These are phyloP conservation scores for Elgaria multicarinata DNA, from an alignment of 2,113 vertebrate species.

Conservation along the genomic window DNA sequence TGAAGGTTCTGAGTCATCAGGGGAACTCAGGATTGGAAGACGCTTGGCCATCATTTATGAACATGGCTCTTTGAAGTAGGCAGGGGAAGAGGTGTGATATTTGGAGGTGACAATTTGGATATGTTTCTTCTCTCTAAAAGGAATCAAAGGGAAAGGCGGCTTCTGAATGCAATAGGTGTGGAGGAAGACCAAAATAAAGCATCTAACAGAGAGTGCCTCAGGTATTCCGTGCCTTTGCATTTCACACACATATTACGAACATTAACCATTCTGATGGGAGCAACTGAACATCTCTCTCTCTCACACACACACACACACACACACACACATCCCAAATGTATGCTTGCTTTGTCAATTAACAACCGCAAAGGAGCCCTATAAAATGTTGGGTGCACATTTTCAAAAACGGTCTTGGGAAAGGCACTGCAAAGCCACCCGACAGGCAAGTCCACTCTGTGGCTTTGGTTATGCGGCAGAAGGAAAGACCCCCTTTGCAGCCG, in stretches of 20 bases:
- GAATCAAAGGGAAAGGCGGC: not conserved
- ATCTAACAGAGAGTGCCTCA: not conserved
- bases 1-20: not conserved
- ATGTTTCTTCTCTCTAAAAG: not conserved
- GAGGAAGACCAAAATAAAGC: not conserved
- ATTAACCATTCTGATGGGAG: not conserved
- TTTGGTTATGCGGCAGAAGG: fast-evolving
- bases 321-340: not conserved
- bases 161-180: fast-evolving
- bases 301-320: too few relatives aligned
- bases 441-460: not conserved
- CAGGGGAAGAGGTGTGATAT: too few relatives aligned
- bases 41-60: not conserved
- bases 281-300: not conserved
- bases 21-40: not conserved
- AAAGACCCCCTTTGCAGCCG: fast-evolving
- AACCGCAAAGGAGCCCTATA: not conserved
- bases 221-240: not conserved
- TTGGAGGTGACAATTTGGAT: not conserved
- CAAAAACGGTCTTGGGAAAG: not conserved
- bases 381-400: fast-evolving
- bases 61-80: not conserved
- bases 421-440: not conserved
- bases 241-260: conserved; percentile 24
- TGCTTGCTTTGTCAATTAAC: not conserved